These are phyloP conservation scores for Villa cingulata DNA, from an alignment of 2,888 invertebrate species.

Conservation along the genomic window DNA sequence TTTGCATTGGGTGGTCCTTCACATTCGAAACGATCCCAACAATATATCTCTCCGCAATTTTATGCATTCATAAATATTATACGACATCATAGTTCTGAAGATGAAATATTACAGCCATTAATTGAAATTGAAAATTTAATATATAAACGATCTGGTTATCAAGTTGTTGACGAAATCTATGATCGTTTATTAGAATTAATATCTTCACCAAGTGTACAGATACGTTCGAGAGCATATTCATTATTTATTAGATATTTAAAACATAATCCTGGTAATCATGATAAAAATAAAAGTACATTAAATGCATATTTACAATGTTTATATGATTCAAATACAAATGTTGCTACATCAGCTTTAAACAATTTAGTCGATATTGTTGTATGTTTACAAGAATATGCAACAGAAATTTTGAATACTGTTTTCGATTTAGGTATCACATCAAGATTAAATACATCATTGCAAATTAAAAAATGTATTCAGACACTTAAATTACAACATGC, in stretches of 20 bases:
- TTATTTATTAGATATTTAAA: conserved; percentile 58
- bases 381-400: conserved; percentile 74
- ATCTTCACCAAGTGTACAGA: conserved; percentile 44
- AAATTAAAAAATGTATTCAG: conserved; percentile 66
- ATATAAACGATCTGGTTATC: conserved; percentile 50
- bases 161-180: conserved; percentile 50
- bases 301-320: conserved; percentile 70
- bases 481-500: conserved; percentile 73
- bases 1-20: conserved; percentile 25
- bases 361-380: conserved; percentile 70
- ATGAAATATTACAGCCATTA: conserved; percentile 45
- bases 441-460: conserved; percentile 58
- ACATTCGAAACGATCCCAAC: conserved; percentile 14
- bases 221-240: conserved; percentile 56
- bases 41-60: conserved; percentile 31
- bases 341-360: conserved; percentile 65
- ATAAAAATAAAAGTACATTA: conserved; percentile 48
- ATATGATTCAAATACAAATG: conserved; percentile 62
- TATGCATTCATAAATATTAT: conserved; percentile 28
- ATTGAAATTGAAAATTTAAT: conserved; percentile 64
- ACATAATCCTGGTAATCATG: conserved; percentile 44
- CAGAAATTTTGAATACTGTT: conserved; percentile 60
- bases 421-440: conserved; percentile 71
- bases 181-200: conserved; percentile 51
- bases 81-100: conserved; percentile 35